Conservation (phyloP, 1,140 invertebrate species). For the Melanaphis sacchari region DNA sequence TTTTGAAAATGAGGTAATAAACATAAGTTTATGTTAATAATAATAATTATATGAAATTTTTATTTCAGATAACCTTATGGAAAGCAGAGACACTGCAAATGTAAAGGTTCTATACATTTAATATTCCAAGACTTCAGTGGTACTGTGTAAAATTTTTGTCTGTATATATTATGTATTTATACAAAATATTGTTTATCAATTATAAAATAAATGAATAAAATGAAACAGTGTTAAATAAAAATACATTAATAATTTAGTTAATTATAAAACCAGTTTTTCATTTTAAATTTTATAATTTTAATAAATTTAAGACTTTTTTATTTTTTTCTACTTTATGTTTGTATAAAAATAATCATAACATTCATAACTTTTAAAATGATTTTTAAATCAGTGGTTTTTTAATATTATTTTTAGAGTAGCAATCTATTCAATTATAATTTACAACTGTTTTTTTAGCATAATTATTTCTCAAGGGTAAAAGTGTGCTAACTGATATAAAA, state of each 20-base stretch:
- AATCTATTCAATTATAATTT: too few species aligned
- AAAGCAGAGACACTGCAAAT: background rate
- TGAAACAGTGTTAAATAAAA: background rate
- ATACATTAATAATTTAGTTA: background rate
- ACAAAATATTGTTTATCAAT: background rate
- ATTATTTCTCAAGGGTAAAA: background rate
- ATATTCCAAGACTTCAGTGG: background rate
- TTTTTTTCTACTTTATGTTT: too few species aligned
- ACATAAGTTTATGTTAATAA: background rate
- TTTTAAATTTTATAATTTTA: too few species aligned
- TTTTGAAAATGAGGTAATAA: conserved; percentile 23
- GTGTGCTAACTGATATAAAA: background rate
- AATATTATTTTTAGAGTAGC: too few species aligned
- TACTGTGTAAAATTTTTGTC: background rate
- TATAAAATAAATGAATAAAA: background rate
- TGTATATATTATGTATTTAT: background rate
- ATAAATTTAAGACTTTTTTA: too few species aligned
- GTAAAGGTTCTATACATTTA: background rate
- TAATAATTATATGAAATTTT: background rate
- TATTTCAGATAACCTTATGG: conserved; percentile 46
- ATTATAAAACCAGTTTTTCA: background rate
- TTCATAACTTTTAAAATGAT: background rate
- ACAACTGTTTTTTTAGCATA: too few species aligned
- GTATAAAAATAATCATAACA: too few species aligned
- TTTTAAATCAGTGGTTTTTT: too few species aligned